phyloP scores from a whole-genome alignment of 53 echinoderm and acorn worm species.

The Stichopus horrens region DNA sequence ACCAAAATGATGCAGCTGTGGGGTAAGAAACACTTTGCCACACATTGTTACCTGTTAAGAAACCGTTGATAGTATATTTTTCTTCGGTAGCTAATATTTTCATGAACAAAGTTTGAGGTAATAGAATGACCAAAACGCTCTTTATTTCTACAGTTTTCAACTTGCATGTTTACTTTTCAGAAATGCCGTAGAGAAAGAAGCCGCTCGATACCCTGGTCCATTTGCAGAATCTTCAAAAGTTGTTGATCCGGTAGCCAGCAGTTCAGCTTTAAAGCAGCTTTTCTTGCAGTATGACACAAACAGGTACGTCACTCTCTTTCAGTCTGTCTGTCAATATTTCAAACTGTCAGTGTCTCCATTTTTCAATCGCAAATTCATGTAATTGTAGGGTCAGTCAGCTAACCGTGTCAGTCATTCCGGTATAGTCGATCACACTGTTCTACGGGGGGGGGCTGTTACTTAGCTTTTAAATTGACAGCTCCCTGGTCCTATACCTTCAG shows the following conservation, averaged over 20 bases:
- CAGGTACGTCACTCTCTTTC: slow-evolving; percentile 51
- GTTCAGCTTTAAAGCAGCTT: slow-evolving; percentile 67
- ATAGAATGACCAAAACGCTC: not conserved
- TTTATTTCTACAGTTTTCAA: not conserved
- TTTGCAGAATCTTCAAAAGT: not conserved
- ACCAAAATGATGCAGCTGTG: too few species aligned
- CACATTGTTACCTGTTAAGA: too few species aligned
- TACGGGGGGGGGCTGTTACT: too few species aligned
- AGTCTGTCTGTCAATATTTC: not conserved
- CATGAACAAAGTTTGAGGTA: too few species aligned
- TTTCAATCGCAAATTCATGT: too few species aligned
- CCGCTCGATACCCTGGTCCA: slow-evolving; percentile 22
- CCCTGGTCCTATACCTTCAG: too few species aligned
- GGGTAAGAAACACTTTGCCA: too few species aligned
- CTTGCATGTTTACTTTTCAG: slow-evolving; percentile 18
- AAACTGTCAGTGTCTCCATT: not conserved
- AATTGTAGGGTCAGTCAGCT: not conserved
- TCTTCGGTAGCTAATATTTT: too few species aligned
- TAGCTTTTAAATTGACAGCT: too few species aligned
- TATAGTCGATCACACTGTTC: too few species aligned
- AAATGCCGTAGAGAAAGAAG: slow-evolving; percentile 49
- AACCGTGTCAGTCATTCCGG: too few species aligned
- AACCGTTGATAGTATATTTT: too few species aligned
- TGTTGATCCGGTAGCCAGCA: slow-evolving; percentile 51
- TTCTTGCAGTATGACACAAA: slow-evolving; percentile 71